Base-by-base conservation (phyloP, 1,140 invertebrate species). In the Saccostrea cuccullata region DNA sequence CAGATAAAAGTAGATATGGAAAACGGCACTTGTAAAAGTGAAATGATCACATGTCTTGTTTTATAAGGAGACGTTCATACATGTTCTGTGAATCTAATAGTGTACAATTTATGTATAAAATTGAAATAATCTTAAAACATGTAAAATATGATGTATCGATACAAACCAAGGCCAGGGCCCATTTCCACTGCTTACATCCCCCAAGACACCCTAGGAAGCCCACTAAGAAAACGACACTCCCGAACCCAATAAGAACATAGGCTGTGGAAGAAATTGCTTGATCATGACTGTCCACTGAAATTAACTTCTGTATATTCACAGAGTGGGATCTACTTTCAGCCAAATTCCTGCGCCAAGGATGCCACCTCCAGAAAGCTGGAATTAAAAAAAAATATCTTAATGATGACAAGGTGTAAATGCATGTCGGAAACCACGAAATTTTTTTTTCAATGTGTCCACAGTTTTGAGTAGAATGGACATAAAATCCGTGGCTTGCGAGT, bases 131-230 rank as follows among this genome's bases (percentile, higher is more conserved):
- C 20, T 20, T 60, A 60, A 60, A 60, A 36, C 47, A 47, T 47
- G 47, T 47, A 47, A 47, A 47, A 47, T 8, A 2, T 6, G 9
- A 47, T 8, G 47, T 47, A 47, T 9, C 6, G 58, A 77, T 77
- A 30, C 70, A 15, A 84, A 84, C 55, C 40, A 55, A 30, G 20
- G 96, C 96, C 5, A 99, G 96, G 95, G 98, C 96, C 94, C 97
- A 98, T 95, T 98, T 97, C 88, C 96, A 96, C 11, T 84, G 88
- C n/a, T 88, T 89, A 73, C 97, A 96, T 5, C 97, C 97, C 58
- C 98, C 98, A 93, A 97, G 97, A 94, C 98, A 98, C 85, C 98
- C 98, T 82, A 98, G 96, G 94, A 98, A 97, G 2, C 97, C 97
- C 36, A 98, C 96, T 64, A 98, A 94, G 77, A 98, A 96, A 92